Conservation (phyloP, 2,888 invertebrate species). For the Ptychoptera contaminata region DNA sequence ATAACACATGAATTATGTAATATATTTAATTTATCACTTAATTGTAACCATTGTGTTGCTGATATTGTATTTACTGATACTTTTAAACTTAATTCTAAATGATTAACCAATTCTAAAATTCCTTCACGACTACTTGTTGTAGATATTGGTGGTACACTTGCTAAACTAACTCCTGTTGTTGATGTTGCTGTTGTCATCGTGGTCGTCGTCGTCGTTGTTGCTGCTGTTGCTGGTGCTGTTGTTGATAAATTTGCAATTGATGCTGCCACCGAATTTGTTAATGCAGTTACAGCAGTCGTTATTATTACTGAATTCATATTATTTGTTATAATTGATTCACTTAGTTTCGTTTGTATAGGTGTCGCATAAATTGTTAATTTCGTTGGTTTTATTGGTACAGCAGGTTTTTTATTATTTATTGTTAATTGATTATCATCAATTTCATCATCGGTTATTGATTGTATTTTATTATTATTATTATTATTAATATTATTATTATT, state of each 20-base stretch:
- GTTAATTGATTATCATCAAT: constrained; percentile 9
- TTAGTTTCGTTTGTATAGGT: constrained; percentile 36
- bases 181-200: constrained; percentile 35
- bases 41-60: constrained; percentile 58
- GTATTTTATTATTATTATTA: constrained; percentile 6
- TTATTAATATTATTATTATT: constrained; percentile 8
- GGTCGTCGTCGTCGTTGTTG: constrained; percentile 15
- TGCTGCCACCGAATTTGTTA: constrained; percentile 3
- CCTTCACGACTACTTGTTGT: constrained; percentile 36
- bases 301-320: constrained; percentile 42
- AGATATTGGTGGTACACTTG: constrained; percentile 22
- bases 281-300: constrained; percentile 20
- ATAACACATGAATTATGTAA: constrained; percentile 69
- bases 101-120: constrained; percentile 48
- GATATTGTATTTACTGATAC: constrained; percentile 33
- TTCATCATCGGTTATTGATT: constrained; percentile 6
- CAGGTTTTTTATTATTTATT: constrained; percentile 39
- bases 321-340: constrained; percentile 25
- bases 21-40: constrained; percentile 66
- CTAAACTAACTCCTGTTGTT: constrained; percentile 13
- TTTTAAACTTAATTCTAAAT: constrained; percentile 46
- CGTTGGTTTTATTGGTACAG: constrained; percentile 51
- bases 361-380: constrained; percentile 62
- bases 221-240: constrained; percentile 11
- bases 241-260: constrained; percentile 5